Percentiles rank a stretch among this genome's conserved stretches.
These are phyloP conservation scores for Telenomus remus DNA, from an alignment of 1,140 invertebrate genomes.

Conservation along the genomic window DNA sequence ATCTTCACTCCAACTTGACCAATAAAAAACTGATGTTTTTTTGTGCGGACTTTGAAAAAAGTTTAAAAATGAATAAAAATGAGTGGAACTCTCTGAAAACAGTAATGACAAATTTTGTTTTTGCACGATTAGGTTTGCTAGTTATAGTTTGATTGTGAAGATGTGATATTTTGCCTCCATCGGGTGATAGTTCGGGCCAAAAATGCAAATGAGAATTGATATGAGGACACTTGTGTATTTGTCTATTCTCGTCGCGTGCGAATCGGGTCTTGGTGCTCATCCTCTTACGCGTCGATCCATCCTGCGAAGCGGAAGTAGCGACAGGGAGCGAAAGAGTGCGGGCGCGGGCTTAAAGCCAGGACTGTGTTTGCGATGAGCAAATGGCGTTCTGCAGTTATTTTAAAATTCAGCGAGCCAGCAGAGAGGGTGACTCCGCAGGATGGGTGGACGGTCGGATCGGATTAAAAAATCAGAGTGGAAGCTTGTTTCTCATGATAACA, in stretches of 20 bases:
- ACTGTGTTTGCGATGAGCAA: slow-evolving; percentile 73
- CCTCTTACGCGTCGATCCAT: slow-evolving; percentile 46
- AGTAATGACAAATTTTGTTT: too few relatives aligned
- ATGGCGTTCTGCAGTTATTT: slow-evolving; percentile 77
- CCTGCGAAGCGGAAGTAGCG: slow-evolving; percentile 55
- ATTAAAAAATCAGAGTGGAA: slow-evolving; percentile 77
- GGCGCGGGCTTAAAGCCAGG: slow-evolving; percentile 66
- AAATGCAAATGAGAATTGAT: slow-evolving; percentile 1
- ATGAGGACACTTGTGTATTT: slow-evolving; percentile 39
- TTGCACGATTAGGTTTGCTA: too few relatives aligned
- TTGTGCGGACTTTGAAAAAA: too few relatives aligned
- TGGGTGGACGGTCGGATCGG: slow-evolving; percentile 68
- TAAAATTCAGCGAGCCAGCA: slow-evolving; percentile 71
- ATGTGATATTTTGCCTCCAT: too few relatives aligned
- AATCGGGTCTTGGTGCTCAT: slow-evolving; percentile 41
- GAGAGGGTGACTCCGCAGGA: slow-evolving; percentile 49
- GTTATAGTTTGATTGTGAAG: too few relatives aligned
- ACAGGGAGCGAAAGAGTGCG: slow-evolving; percentile 55
- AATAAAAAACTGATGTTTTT: too few relatives aligned
- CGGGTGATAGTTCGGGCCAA: not conserved
- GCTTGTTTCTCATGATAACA: slow-evolving; percentile 77
- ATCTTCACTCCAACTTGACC: too few relatives aligned
- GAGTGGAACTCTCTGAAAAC: too few relatives aligned
- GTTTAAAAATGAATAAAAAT: too few relatives aligned
- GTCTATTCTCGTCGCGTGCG: slow-evolving; percentile 26